These are phyloP conservation scores for Brachypodius melanocephalos DNA, from an alignment of 2,113 vertebrate species.

Conservation along the genomic window DNA sequence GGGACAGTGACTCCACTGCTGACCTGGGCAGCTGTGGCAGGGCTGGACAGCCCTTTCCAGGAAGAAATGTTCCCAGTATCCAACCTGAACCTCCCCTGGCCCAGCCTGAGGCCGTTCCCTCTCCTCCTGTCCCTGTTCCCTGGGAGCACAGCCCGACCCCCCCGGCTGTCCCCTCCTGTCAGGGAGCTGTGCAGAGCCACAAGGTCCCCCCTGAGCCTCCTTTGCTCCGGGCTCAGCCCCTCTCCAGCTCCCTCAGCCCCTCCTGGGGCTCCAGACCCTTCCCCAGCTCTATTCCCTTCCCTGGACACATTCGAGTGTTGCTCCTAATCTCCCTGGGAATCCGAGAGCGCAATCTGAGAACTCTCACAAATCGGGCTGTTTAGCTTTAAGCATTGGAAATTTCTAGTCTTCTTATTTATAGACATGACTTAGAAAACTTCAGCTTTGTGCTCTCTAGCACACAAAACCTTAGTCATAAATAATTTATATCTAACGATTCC, in stretches of 20 bases:
- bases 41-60: neutral
- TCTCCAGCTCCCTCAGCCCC: accelerated
- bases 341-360: accelerated
- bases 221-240: neutral
- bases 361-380: neutral
- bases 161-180: accelerated
- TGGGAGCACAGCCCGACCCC: neutral
- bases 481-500: neutral
- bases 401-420: neutral
- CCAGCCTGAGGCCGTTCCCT: accelerated
- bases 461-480: neutral
- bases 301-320: neutral
- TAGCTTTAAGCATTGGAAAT: neutral
- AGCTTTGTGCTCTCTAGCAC: neutral
- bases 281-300: neutral
- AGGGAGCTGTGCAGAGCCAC: neutral
- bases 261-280: neutral
- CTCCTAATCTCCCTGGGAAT: neutral
- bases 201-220: neutral
- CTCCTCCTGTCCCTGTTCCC: neutral
- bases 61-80: neutral
- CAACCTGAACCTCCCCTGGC: accelerated
- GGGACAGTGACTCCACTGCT: neutral
- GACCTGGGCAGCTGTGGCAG: neutral
- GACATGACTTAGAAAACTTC: neutral